Evolutionary conservation across 2,113 vertebrate genomes (phyloP).

Genomic region (Lepidiolamprologus cunningtoni): DNA sequence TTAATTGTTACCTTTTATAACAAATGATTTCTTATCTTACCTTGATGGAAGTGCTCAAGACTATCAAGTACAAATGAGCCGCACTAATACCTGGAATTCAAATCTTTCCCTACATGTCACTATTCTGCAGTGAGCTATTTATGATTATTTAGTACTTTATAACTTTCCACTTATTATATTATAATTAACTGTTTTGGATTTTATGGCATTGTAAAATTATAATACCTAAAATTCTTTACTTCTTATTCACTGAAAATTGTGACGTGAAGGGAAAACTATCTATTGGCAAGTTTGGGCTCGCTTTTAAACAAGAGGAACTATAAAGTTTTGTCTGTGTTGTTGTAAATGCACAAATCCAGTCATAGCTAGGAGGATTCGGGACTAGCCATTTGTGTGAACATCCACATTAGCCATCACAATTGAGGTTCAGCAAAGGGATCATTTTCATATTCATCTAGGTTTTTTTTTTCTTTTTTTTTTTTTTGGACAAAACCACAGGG

Average conservation of each 20-base stretch:
- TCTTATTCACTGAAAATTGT: not conserved
- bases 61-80: not conserved
- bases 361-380: fast-evolving
- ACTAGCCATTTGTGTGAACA: not conserved
- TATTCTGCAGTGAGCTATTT: not conserved
- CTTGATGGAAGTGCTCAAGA: not conserved
- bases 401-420: not conserved
- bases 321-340: not conserved
- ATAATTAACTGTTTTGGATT: not conserved
- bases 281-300: not conserved
- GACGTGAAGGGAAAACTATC: not conserved
- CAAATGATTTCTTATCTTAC: not conserved
- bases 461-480: fast-evolving
- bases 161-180: not conserved
- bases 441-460: not conserved
- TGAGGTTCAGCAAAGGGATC: not conserved
- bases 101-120: not conserved
- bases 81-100: not conserved
- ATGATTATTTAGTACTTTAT: not conserved
- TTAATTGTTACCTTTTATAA: not conserved
- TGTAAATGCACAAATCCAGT: not conserved
- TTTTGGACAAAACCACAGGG: not conserved
- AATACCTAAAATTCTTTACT: not conserved
- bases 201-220: not conserved
- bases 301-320: not conserved